Base-by-base conservation (phyloP, 2,797 vertebrate species). In the Lacerta viridis region DNA sequence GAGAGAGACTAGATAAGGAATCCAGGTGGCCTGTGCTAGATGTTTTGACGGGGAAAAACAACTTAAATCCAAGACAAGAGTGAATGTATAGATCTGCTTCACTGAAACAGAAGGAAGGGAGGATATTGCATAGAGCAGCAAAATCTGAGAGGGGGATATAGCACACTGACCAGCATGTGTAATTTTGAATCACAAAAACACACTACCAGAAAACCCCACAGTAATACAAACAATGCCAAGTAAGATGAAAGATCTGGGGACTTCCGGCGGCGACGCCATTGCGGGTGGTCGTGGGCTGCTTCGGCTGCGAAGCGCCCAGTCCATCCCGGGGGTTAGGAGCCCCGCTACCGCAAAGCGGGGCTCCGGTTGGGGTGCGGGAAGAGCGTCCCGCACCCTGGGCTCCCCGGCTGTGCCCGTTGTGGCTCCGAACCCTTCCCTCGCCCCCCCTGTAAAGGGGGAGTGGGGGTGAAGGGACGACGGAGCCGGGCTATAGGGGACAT, bases 1-100 rank as follows among this genome's bases (percentile, higher is more conserved):
- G 85, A 91, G 92, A 76, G 68, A 92, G 81, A 7, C 74, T 43
- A 87, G 27, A 83, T 80, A 83, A 88, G 61, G 27, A 85, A 85
- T 0, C 0, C 39, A 90, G 83, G 90, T 82, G 87, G 78, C 76
- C 86, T 59, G 87, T 55, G 50, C 66, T 85, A 23, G 33, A n/a
- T 72, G n/a, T 50, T 46, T 66, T 72, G 55, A 80, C 36, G 29
- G n/a, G 7, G 18, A 13, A 5, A 74, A 80, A 41, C 9, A 4
- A 41, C n/a, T 33, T n/a, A 27, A 76, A 74, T 17, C n/a, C 27
- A 92, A 91, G 79, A 93, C 81, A 69, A 10, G 77, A n/a, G 41
- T 41, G 76, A 91, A 41, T 4, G 75, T 83, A 89, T 71, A 69
- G 61, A 20, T 93, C 87, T 88, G 17, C 6, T 79, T 27, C 29